These are phyloP conservation scores for Nasua narica DNA, from an alignment of 2,797 vertebrate species.

Conservation along the genomic window DNA sequence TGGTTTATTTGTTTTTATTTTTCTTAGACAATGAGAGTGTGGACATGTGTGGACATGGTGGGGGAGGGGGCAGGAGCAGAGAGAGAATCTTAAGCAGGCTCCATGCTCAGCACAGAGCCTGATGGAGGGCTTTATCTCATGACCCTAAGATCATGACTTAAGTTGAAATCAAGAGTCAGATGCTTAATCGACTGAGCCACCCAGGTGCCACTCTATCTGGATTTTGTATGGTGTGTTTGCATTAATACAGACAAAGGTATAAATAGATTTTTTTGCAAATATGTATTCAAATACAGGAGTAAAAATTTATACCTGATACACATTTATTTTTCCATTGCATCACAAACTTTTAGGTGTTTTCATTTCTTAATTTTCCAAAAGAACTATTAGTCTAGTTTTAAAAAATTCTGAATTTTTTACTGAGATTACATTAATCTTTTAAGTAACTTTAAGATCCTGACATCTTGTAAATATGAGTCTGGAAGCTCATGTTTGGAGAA, in stretches of 20 bases:
- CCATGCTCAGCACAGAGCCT: background rate
- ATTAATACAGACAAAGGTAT: background rate
- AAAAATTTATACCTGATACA: background rate
- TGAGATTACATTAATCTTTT: background rate
- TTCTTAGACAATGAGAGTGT: background rate
- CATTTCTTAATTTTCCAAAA: background rate
- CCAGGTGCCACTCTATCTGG: background rate
- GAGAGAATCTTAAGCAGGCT: background rate
- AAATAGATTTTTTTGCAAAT: background rate
- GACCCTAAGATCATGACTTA: too few relatives aligned
- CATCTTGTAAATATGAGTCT: background rate
- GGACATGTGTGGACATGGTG: background rate
- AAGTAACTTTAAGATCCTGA: background rate
- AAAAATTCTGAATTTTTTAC: background rate
- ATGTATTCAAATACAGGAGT: background rate
- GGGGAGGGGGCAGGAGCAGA: background rate
- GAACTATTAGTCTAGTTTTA: background rate
- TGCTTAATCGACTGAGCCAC: too few relatives aligned
- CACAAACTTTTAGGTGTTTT: background rate
- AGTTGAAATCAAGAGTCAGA: too few relatives aligned
- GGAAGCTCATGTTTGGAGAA: background rate
- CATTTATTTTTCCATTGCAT: background rate
- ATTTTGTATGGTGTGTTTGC: background rate
- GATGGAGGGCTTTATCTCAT: too few relatives aligned
- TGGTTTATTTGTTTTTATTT: background rate